These are phyloP conservation scores for Syngnathus scovelli DNA, from an alignment of 2,113 vertebrate genomes.

Conservation along the genomic window DNA sequence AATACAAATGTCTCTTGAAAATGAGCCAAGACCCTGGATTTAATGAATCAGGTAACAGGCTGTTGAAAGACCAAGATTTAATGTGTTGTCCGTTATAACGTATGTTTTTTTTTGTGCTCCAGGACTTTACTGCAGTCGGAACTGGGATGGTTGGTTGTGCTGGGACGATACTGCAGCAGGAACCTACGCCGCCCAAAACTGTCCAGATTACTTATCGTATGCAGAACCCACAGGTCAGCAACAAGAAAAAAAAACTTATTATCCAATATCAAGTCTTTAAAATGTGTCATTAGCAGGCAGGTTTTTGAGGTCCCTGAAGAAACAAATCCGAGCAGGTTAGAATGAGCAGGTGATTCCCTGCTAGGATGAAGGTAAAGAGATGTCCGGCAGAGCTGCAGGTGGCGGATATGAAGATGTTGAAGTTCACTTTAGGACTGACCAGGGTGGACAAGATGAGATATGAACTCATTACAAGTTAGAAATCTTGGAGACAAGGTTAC, in stretches of 20 bases:
- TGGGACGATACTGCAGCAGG: conserved; percentile 47
- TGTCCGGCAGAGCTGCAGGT: no score
- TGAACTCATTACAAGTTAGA: neutral
- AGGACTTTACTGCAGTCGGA: conserved; percentile 38
- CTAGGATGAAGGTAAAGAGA: neutral
- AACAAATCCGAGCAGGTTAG: no score
- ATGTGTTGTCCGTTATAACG: neutral
- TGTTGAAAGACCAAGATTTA: neutral
- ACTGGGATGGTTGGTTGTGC: conserved; percentile 58
- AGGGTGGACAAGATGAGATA: neutral
- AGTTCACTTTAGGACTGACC: neutral
- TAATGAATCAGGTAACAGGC: conserved; percentile 36
- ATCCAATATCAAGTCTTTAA: neutral
- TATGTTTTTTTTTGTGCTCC: neutral
- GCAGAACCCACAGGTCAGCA: conserved; percentile 32
- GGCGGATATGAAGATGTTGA: neutral
- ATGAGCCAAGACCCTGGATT: conserved; percentile 25
- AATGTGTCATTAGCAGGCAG: neutral
- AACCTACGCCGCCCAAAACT: conserved; percentile 34
- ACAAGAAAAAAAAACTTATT: neutral
- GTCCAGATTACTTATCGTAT: conserved; percentile 37
- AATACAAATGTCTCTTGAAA: conserved; percentile 40
- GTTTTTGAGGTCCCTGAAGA: no score
- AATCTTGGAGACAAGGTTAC: neutral
- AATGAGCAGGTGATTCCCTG: neutral